Evolutionary conservation across 1,140 invertebrate species (phyloP).

Genomic region (Oncopeltus fasciatus): DNA sequence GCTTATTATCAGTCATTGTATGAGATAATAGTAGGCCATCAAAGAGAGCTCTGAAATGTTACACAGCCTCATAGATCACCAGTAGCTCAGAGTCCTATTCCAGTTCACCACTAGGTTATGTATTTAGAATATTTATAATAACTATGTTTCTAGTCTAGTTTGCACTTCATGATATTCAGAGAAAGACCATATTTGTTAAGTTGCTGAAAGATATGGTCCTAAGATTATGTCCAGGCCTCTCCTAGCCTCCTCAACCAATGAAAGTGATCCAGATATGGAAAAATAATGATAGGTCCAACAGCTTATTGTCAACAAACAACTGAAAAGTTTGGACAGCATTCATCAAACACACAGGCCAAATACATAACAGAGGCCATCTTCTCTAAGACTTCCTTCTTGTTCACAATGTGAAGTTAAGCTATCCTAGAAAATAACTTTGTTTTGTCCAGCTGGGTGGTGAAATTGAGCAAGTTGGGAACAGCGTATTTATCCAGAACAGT

Average conservation of each 20-base stretch:
- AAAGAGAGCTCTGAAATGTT: no score
- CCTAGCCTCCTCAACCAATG: background rate
- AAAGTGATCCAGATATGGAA: background rate
- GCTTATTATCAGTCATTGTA: no score
- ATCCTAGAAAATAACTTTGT: background rate
- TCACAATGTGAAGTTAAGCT: background rate
- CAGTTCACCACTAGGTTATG: no score
- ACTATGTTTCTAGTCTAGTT: background rate
- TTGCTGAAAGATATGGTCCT: no score
- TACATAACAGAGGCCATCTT: background rate
- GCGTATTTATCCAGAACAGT: background rate
- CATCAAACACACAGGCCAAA: background rate
- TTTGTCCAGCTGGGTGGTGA: background rate
- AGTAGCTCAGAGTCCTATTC: no score
- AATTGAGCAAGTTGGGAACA: background rate
- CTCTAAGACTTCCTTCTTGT: background rate
- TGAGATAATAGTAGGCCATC: no score
- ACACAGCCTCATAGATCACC: no score
- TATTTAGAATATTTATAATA: no score
- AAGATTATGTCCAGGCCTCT: background rate
- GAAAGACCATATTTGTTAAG: background rate
- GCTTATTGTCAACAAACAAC: background rate
- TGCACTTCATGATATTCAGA: background rate
- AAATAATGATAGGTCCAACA: background rate
- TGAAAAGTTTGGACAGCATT: background rate